Percentiles rank a stretch among this genome's conserved stretches.
Evolutionary conservation across 92 coral and sea anemone species (phyloP).

Genomic region (Desmophyllum pertusum): DNA sequence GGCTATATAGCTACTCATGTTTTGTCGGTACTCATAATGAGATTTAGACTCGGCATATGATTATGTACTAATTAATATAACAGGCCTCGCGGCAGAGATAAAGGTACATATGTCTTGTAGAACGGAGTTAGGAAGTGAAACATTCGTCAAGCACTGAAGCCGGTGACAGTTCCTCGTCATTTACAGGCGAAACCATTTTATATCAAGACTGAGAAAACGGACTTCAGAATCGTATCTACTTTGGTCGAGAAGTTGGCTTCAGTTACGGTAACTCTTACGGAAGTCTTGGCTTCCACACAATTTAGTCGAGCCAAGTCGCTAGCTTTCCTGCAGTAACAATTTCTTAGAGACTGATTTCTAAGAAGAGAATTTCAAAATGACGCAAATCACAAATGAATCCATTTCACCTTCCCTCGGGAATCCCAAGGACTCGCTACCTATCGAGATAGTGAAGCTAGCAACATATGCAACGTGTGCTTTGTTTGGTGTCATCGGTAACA

Average conservation of each 20-base stretch:
- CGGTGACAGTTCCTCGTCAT: too few species aligned
- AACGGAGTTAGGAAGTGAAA: background rate
- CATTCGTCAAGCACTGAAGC: background rate
- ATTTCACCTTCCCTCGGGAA: background rate
- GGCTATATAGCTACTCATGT: too few species aligned
- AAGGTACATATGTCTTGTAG: background rate
- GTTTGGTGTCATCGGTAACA: background rate
- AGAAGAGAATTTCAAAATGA: background rate
- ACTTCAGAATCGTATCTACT: too few species aligned
- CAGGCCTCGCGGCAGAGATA: background rate
- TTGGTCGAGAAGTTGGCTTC: background rate
- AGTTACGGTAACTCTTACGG: background rate
- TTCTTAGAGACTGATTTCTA: background rate
- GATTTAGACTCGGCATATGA: too few species aligned
- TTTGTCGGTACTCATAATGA: too few species aligned
- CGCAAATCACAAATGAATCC: background rate
- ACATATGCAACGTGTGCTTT: background rate
- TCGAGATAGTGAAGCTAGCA: background rate
- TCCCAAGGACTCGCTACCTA: background rate
- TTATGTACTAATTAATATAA: too few species aligned
- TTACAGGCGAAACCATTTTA: too few species aligned
- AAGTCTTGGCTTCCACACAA: background rate
- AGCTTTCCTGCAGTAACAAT: background rate
- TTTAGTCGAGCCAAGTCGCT: background rate
- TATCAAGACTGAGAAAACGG: too few species aligned